Evolutionary conservation across 2,888 invertebrate species (phyloP), one percentile per base, ranked within the genome.

Genomic region (Morpho achilles): DNA sequence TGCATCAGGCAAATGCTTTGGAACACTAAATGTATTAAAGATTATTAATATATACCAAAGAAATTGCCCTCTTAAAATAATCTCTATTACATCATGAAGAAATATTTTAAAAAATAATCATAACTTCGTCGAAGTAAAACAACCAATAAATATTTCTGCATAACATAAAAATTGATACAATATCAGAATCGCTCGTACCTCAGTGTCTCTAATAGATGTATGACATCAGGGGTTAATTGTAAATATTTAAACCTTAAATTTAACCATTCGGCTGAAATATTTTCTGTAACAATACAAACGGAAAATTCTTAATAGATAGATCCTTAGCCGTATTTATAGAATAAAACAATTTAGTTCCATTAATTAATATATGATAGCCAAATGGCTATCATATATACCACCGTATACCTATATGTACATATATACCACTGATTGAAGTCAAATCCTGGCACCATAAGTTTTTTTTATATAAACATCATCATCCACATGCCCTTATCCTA

Each of bases 251-350:
- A 96, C 73, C 97, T 94, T 69, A 96, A 88, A 70, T 94, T 92
- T 70, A 96, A 85, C 97, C 97, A 97, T 86, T 94, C 92, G 69
- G 92, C 82, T 79, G 96, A 96, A 73, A 96, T 92, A 74, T 93
- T 93, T 80, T 93, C 94, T 92, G 89, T 54, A 92, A 89, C 63
- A 76, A 71, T 67, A 66, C 49, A 59, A 45, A 49, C 42, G 7
- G 9, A 9, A 16, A 52, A 16, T 32, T 9, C 2, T 49, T 49
- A 23, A 23, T 2, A 3, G 23, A 4, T 23, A 23, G 4, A 23
- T 23, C 4, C 4, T 2, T 23, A 23, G 23, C 23, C 23, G 23
- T 23, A 23, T 23, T 23, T 23, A 23, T 23, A 23, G 4, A 23
- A 23, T 23, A 23, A 23, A 23, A 23, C 23, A 23, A 23, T 23